Conservation (phyloP, 1,140 invertebrate species). For the Oreohelix idahoensis region DNA sequence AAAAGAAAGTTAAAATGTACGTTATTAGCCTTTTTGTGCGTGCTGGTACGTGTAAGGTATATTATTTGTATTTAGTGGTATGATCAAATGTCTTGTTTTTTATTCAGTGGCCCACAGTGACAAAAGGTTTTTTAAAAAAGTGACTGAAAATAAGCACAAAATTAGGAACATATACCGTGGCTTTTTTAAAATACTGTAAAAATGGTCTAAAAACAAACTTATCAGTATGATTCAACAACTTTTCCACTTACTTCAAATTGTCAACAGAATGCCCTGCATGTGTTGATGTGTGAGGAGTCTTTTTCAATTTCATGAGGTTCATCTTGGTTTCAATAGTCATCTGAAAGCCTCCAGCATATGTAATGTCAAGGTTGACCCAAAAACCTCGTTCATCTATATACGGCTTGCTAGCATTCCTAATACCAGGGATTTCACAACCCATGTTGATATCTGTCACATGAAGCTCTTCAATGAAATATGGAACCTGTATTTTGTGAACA, state of each 20-base stretch:
- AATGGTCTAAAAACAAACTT: too few relatives aligned
- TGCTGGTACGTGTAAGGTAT: too few relatives aligned
- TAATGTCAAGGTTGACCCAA: slow-evolving; percentile 93
- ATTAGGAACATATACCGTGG: too few relatives aligned
- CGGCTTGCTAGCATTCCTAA: slow-evolving; percentile 83
- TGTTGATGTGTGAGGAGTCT: slow-evolving; percentile 36
- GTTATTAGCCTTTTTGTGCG: too few relatives aligned
- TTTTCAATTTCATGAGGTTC: slow-evolving; percentile 90
- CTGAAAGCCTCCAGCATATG: slow-evolving; percentile 88
- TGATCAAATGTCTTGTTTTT: too few relatives aligned
- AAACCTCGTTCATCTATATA: slow-evolving; percentile 88
- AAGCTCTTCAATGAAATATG: slow-evolving; percentile 90
- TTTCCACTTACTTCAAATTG: slow-evolving; percentile 10
- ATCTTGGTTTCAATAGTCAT: slow-evolving; percentile 96
- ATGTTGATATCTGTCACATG: slow-evolving; percentile 84
- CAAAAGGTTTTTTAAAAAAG: too few relatives aligned
- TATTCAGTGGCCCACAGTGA: too few relatives aligned
- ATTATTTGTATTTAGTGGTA: too few relatives aligned
- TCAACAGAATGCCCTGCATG: not conserved
- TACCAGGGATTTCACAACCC: slow-evolving; percentile 83
- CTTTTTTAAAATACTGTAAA: too few relatives aligned
- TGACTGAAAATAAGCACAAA: too few relatives aligned
- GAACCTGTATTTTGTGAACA: slow-evolving; percentile 75
- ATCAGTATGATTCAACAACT: not conserved
- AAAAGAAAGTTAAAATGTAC: too few relatives aligned